phyloP scores from a whole-genome alignment of 1,140 invertebrate genomes.

The Drosophila ananassae region DNA sequence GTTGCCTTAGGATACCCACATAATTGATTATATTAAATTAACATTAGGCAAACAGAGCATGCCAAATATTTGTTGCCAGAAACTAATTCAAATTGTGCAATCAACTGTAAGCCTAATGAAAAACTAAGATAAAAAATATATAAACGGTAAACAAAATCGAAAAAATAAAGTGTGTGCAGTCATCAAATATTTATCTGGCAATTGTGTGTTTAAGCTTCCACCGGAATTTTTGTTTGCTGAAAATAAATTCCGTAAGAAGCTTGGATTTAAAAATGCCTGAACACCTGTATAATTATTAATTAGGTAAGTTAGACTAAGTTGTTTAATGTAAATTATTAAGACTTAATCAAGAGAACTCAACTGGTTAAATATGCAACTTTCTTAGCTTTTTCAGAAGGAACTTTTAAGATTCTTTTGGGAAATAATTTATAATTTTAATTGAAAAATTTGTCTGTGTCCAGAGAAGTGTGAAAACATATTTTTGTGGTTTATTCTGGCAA shows the following conservation, averaged over 20 bases:
- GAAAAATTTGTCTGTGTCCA: constrained; percentile 5
- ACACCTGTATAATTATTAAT: too few relatives aligned
- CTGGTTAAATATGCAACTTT: too few relatives aligned
- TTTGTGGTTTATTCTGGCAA: constrained; percentile 21
- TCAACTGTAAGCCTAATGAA: constrained; percentile 57
- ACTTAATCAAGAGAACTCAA: neutral
- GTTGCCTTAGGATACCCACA: constrained; percentile 22
- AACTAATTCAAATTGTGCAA: constrained; percentile 45
- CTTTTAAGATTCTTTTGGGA: neutral
- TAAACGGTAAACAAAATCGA: constrained; percentile 23
- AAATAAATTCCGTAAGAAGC: constrained; percentile 31
- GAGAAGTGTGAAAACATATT: constrained; percentile 23
- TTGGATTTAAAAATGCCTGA: constrained; percentile 14
- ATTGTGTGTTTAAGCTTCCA: constrained; percentile 19
- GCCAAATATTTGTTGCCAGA: constrained; percentile 46
- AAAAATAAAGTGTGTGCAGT: constrained; percentile 53
- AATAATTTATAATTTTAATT: constrained; percentile 25
- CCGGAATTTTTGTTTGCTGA: constrained; percentile 12
- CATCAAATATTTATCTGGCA: constrained; percentile 9
- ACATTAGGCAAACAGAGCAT: constrained; percentile 67
- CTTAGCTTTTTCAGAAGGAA: neutral
- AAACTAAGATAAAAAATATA: constrained; percentile 59
- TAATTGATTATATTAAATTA: constrained; percentile 72
- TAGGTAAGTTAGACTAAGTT: constrained; percentile 13
- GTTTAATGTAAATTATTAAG: constrained; percentile 12